Evolutionary conservation across 2,113 vertebrate species (phyloP).

Genomic region (Hippolais icterina): DNA sequence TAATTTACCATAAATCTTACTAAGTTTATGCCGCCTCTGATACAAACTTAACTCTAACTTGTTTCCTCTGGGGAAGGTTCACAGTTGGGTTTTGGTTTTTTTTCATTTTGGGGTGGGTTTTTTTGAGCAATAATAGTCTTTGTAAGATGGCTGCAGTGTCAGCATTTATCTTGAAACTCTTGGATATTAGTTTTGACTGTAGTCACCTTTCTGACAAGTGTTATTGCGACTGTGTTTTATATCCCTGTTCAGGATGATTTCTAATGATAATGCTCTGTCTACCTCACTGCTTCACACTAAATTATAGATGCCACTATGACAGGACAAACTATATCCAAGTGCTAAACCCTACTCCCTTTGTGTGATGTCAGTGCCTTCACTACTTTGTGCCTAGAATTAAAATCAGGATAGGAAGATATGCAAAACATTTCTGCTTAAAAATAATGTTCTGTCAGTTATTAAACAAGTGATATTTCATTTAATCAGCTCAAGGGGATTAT

Average conservation of each 20-base stretch:
- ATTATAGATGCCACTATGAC: constrained; percentile 81
- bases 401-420: constrained; percentile 72
- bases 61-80: constrained; percentile 64
- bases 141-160: constrained; percentile 78
- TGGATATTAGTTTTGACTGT: constrained; percentile 87
- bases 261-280: constrained; percentile 84
- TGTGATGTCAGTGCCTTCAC: constrained; percentile 75
- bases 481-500: constrained; percentile 84
- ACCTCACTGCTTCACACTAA: constrained; percentile 81
- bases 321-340: constrained; percentile 74
- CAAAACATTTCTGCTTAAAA: constrained; percentile 83
- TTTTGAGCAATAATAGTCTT: constrained; percentile 74
- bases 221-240: constrained; percentile 84
- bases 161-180: constrained; percentile 82
- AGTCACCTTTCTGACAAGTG: constrained; percentile 84
- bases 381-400: constrained; percentile 72
- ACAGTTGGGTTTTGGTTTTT: constrained; percentile 42
- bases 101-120: background rate
- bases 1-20: constrained; percentile 62
- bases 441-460: constrained; percentile 84
- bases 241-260: constrained; percentile 83
- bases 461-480: constrained; percentile 87
- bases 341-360: constrained; percentile 66
- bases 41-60: constrained; percentile 68
- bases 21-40: constrained; percentile 64